A percentile compares a stretch with the other conserved stretches of the same genome.
Conservation (phyloP, 2,888 invertebrate species). For the Melinopterus prodromus region DNA sequence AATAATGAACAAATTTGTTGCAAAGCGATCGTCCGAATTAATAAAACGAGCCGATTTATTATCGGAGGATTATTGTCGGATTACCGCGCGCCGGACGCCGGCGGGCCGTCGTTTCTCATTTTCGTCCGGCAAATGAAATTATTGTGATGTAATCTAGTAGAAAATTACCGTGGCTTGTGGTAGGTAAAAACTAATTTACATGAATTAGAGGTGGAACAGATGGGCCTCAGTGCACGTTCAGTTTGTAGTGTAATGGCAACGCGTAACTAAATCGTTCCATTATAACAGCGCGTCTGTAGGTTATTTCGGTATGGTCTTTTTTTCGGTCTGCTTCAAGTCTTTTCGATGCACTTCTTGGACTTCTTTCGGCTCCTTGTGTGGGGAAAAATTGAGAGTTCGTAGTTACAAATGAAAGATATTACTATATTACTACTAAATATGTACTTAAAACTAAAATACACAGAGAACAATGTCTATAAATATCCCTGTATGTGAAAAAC, state of each 20-base stretch:
- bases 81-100: background rate
- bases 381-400: too few species aligned
- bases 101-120: background rate
- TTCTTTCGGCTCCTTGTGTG: too few species aligned
- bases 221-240: background rate
- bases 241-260: background rate
- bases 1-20: background rate
- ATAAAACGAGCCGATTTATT: background rate
- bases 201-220: background rate
- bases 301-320: background rate
- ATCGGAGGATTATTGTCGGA: background rate
- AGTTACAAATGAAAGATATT: too few species aligned
- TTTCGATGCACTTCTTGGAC: background rate
- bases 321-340: background rate
- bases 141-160: background rate
- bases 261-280: background rate
- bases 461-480: too few species aligned
- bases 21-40: background rate
- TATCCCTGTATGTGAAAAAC: too few species aligned
- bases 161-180: background rate
- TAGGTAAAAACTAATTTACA: slow-evolving; percentile 4
- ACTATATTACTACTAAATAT: too few species aligned
- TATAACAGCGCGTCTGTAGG: background rate
- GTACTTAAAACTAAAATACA: too few species aligned
- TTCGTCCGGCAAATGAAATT: background rate